phyloP scores from a whole-genome alignment of 2,797 vertebrate species.

The Bovichtus diacanthus region DNA sequence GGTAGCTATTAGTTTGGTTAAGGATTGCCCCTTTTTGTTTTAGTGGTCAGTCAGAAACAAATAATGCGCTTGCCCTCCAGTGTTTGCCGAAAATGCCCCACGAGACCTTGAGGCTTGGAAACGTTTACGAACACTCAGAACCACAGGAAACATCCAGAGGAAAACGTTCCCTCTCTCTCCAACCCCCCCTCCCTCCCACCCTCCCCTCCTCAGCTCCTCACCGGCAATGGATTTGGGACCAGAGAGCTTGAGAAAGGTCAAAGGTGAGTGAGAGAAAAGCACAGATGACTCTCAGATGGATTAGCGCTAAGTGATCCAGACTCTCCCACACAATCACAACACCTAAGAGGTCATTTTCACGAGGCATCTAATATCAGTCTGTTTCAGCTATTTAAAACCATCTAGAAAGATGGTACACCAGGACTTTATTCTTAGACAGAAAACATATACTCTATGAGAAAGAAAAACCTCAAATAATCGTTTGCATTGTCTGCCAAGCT shows the following conservation, averaged over 20 bases:
- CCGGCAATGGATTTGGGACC: constrained; percentile 69
- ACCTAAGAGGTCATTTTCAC: constrained; percentile 70
- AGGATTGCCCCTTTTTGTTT: constrained; percentile 59
- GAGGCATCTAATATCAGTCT: constrained; percentile 35
- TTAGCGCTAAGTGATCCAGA: constrained; percentile 79
- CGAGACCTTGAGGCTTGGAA: constrained; percentile 77
- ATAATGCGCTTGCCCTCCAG: constrained; percentile 67
- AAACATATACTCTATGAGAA: neutral
- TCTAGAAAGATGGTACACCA: neutral
- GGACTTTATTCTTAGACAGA: neutral
- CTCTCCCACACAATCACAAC: constrained; percentile 75
- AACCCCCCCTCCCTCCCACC: neutral
- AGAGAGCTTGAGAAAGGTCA: constrained; percentile 82
- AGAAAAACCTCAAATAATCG: neutral
- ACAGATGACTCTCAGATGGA: constrained; percentile 82
- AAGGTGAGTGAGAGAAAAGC: constrained; percentile 79
- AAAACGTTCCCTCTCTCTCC: constrained; percentile 53
- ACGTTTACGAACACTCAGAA: constrained; percentile 72
- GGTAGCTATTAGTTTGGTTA: constrained; percentile 70
- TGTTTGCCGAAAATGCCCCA: constrained; percentile 65
- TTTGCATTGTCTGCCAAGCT: neutral
- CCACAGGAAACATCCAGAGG: constrained; percentile 78
- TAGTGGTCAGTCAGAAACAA: constrained; percentile 74
- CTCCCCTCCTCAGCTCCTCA: constrained; percentile 44
- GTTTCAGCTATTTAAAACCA: constrained; percentile 34